Conservation (phyloP, 2,888 invertebrate genomes). For the Euclidia mi region DNA sequence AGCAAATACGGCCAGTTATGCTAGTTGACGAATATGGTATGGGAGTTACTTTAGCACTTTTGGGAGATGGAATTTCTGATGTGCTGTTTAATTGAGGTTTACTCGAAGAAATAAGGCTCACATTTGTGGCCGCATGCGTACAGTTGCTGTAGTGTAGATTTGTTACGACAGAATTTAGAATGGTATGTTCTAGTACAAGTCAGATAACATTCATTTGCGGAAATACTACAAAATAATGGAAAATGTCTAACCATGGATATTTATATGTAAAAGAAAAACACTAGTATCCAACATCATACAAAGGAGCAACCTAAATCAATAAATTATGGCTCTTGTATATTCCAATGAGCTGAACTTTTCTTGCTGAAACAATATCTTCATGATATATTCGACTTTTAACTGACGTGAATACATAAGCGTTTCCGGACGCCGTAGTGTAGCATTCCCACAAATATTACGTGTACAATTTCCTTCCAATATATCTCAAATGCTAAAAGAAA, state of each 20-base stretch:
- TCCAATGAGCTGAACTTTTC: slow-evolving; percentile 21
- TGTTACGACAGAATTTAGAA: background rate
- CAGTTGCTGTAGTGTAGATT: background rate
- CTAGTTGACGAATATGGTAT: slow-evolving; percentile 72
- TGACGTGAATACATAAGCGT: slow-evolving; percentile 62
- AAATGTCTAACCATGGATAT: slow-evolving; percentile 5
- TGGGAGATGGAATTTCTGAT: slow-evolving; percentile 44
- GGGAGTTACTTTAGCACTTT: slow-evolving; percentile 51
- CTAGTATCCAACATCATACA: background rate
- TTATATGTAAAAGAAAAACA: no score
- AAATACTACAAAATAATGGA: no score
- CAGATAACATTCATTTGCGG: no score
- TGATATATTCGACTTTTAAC: slow-evolving; percentile 59
- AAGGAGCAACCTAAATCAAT: background rate
- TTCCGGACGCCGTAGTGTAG: slow-evolving; percentile 48
- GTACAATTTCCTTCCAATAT: slow-evolving; percentile 71
- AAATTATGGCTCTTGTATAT: slow-evolving; percentile 25
- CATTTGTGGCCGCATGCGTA: background rate
- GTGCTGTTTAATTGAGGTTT: slow-evolving; percentile 30
- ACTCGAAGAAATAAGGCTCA: slow-evolving; percentile 15
- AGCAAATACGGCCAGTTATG: slow-evolving; percentile 72
- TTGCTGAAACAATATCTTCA: slow-evolving; percentile 41
- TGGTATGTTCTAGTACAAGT: background rate
- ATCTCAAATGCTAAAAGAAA: slow-evolving; percentile 70
- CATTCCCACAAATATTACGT: slow-evolving; percentile 59